Evolutionary conservation across 1,140 invertebrate species (phyloP), one percentile per base, ranked within the genome.

Genomic region (Teleogryllus occipitalis): DNA sequence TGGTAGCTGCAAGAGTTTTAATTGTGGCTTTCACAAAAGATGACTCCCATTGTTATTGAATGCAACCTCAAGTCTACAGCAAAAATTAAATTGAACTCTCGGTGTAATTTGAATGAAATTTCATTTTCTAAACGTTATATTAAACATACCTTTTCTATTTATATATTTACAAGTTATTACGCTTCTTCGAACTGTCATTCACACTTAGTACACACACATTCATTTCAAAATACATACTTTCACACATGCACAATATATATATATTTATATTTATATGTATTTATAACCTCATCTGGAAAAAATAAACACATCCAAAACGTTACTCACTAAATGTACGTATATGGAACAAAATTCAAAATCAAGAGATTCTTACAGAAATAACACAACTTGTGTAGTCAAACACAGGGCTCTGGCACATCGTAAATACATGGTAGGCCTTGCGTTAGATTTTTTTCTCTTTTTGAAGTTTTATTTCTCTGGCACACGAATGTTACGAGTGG

Each of bases 401-500:
- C 39, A 76, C 39, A 14, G 12, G 39, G 75, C 21, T 54, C 10
- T 54, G 48, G 76, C 76, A 77, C 76, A 77, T 77, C 22, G 47
- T 21, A 54, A 22, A 21, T 54, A 65, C 54, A 65, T 65, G 54
- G 47, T 77, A 77, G 76, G 76, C 76, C 76, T 54, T 77, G 22
- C 10, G 21, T 77, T 49, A 12, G 54, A 14, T 65, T 65, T 65
- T 65, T 65, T 65, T 65, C 54, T 65, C 54, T 65, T 65, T 65
- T 65, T 65, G 10, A 10, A 10, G 10, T 10, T 65, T 65, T 65
- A 14, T 14, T 65, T 65, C 54, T 65, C 54, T 65, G 54, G 54
- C 54, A 65, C 54, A 65, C 54, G 10, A 18, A 14, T 65, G 18
- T 65, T 65, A 65, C 54, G 54, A 65, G 18, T 65, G 54, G 54